Percentiles rank a stretch among this genome's conserved stretches.
Evolutionary conservation across 37 sponge, comb jelly and placozoan species (phyloP).

Genomic region (Aphrocallistes beatrix): DNA sequence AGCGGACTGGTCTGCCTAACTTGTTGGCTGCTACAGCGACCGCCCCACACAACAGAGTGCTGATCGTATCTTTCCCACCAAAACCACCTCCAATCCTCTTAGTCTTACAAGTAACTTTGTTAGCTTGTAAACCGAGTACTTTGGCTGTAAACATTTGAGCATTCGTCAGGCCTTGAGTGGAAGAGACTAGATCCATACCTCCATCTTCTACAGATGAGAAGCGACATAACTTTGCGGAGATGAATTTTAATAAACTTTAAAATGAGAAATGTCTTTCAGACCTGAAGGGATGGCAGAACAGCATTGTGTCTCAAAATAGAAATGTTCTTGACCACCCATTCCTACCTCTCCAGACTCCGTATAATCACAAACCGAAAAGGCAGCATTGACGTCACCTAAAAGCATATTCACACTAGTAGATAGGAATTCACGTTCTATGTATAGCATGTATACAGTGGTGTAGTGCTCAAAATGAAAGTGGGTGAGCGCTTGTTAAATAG

Average conservation of each 20-base stretch:
- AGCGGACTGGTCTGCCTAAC: slow-evolving; percentile 52
- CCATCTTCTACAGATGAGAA: slow-evolving; percentile 30
- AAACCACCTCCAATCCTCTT: slow-evolving; percentile 86
- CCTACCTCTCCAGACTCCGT: slow-evolving; percentile 31
- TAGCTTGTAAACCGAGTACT: slow-evolving; percentile 55
- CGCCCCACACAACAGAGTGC: slow-evolving; percentile 28
- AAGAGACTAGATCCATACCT: slow-evolving; percentile 50
- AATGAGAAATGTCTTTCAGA: no score
- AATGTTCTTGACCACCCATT: slow-evolving; percentile 79
- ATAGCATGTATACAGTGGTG: no score
- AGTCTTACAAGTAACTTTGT: slow-evolving; percentile 36
- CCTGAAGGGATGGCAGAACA: slow-evolving; percentile 57
- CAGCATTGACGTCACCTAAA: no score
- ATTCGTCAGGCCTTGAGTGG: slow-evolving; percentile 43
- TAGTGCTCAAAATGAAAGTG: no score
- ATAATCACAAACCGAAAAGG: slow-evolving; percentile 23
- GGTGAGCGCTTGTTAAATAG: no score
- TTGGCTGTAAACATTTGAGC: slow-evolving; percentile 38
- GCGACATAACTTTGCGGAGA: neutral
- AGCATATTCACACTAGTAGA: no score
- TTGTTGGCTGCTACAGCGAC: slow-evolving; percentile 74
- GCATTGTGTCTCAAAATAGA: slow-evolving; percentile 74
- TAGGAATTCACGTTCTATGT: no score
- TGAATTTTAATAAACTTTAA: no score
- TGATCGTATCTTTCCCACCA: slow-evolving; percentile 73